A percentile compares a stretch with the other conserved stretches of the same genome.
Conservation (phyloP, 2,888 invertebrate species). For the Eudemis profundana region DNA sequence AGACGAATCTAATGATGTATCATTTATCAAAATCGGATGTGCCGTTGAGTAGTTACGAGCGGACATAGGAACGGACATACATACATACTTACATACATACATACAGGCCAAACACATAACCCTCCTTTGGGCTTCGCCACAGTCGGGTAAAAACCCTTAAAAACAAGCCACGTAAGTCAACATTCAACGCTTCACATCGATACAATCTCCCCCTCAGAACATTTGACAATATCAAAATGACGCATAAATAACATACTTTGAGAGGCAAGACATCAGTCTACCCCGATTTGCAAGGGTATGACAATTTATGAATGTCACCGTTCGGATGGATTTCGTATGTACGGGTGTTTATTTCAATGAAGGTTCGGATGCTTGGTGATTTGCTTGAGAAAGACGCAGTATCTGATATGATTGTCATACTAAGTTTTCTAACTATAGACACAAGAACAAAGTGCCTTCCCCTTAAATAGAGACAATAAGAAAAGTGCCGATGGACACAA, state of each 20-base stretch:
- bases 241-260: conserved; percentile 55
- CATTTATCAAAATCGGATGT: no score
- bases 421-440: background rate
- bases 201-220: conserved; percentile 46
- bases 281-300: conserved; percentile 53
- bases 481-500: no score
- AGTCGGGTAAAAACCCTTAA: background rate
- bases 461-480: no score
- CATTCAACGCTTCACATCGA: conserved; percentile 37
- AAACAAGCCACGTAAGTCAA: conserved; percentile 25
- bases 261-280: conserved; percentile 51
- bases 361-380: conserved; percentile 12
- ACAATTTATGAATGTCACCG: conserved; percentile 51
- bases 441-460: no score
- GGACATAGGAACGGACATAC: no score
- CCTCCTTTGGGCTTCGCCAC: no score
- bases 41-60: no score
- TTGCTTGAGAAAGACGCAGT: background rate
- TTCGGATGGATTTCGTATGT: conserved; percentile 46
- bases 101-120: no score
- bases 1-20: no score
- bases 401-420: background rate
- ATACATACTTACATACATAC: no score
- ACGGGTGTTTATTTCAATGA: conserved; percentile 27
- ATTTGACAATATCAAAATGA: conserved; percentile 56